Base-by-base conservation (phyloP, 1,140 invertebrate genomes). In the Cyrtorhinus lividipennis region DNA sequence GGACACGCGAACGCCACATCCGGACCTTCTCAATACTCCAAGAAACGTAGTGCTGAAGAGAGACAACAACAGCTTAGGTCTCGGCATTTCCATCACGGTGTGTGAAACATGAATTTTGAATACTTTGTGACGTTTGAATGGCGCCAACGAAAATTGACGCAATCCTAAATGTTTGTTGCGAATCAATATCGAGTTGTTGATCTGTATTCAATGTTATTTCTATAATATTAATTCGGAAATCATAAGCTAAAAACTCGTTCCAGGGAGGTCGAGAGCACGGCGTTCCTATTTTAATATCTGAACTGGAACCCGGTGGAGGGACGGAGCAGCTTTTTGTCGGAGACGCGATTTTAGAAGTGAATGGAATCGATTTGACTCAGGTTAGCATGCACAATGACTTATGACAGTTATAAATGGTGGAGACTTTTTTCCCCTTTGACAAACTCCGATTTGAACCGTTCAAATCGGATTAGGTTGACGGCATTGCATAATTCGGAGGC, bases 211-310 rank as follows among this genome's bases (percentile, higher is more conserved):
- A n/a, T n/a, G n/a, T n/a, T n/a, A n/a, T n/a, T n/a, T n/a, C n/a
- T n/a, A n/a, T n/a, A n/a, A n/a, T n/a, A n/a, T n/a, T n/a, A n/a
- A n/a, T n/a, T n/a, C n/a, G n/a, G n/a, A n/a, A n/a, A n/a, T n/a
- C n/a, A n/a, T n/a, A n/a, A n/a, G n/a, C n/a, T n/a, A n/a, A n/a
- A 38, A 53, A 10, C 48, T 53, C 48, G 48, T 66, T 66, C 13
- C 68, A 88, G 86, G 88, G 87, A 62, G 88, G 88, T 10, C 79
- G 84, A 65, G 88, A 92, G 71, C 87, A 92, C 75, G 87, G 87
- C 26, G 85, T 92, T 27, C 88, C 88, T 0, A 87, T 92, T 64
- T 72, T 92, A n/a, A 87, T 92, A 66, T 90, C 87, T 22, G 88
- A 91, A 73, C 77, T 92, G 69, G 86, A 91, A 72, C 79, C 81